A percentile compares a stretch with the other conserved stretches of the same genome.
Evolutionary conservation across 1,140 invertebrate genomes (phyloP).

Genomic region (Rhopalosiphum padi): DNA sequence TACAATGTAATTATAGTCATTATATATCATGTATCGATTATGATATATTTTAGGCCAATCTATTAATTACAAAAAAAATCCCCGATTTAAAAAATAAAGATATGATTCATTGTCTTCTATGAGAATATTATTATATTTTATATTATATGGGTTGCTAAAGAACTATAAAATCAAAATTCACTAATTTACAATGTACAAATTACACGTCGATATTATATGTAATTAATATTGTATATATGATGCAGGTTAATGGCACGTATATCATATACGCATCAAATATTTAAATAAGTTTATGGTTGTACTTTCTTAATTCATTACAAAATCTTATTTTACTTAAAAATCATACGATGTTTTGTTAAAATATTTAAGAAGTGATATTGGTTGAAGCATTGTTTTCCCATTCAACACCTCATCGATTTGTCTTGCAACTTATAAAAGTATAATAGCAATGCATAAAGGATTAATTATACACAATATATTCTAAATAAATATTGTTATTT

Average conservation of each 20-base stretch:
- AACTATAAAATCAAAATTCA: too few species aligned
- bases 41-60: not conserved
- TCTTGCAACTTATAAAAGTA: conserved; percentile 2
- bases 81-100: not conserved
- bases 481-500: not conserved
- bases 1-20: not conserved
- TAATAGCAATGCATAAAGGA: not conserved
- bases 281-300: not conserved
- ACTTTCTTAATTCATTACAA: not conserved
- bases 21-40: not conserved
- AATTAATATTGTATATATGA: not conserved
- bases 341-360: not conserved
- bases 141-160: not conserved
- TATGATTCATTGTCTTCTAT: not conserved
- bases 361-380: not conserved
- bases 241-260: not conserved
- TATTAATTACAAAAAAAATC: not conserved
- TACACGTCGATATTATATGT: not conserved
- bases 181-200: too few species aligned
- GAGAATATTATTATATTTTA: not conserved
- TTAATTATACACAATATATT: not conserved
- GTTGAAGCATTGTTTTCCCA: not conserved
- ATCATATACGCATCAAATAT: not conserved
- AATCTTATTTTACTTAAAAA: not conserved
- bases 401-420: not conserved